phyloP scores from a whole-genome alignment of 2,888 invertebrate genomes.

The Eilema caniola region DNA sequence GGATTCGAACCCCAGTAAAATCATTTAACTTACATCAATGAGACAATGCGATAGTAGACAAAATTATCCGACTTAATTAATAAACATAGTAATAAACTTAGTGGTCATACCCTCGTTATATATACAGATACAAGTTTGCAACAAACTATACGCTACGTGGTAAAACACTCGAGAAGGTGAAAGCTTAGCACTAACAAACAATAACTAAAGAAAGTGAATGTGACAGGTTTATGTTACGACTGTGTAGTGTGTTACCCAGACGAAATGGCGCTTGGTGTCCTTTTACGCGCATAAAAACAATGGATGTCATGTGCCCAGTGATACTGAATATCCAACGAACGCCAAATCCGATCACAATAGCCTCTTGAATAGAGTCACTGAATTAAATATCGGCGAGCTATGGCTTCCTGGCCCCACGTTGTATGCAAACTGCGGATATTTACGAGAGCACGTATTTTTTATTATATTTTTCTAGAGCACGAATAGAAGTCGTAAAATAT shows the following conservation, averaged over 20 bases:
- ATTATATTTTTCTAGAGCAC: not conserved
- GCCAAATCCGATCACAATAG: constrained; percentile 69
- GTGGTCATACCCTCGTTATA: too few species aligned
- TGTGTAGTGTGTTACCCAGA: constrained; percentile 48
- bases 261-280: constrained; percentile 57
- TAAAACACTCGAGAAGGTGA: constrained; percentile 29
- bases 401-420: constrained; percentile 29
- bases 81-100: not conserved
- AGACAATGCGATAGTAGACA: too few species aligned
- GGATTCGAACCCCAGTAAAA: too few species aligned
- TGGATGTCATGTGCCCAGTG: constrained; percentile 53
- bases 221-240: constrained; percentile 44
- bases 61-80: too few species aligned
- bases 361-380: constrained; percentile 54
- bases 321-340: constrained; percentile 50
- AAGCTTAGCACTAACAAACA: constrained; percentile 35
- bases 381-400: constrained; percentile 45
- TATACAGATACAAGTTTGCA: too few species aligned
- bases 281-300: constrained; percentile 58
- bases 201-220: constrained; percentile 56
- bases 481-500: not conserved
- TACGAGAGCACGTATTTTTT: not conserved
- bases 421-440: constrained; percentile 25
- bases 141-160: not conserved
- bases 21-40: too few species aligned